A percentile compares a stretch with the other conserved stretches of the same genome.
phyloP scores from a whole-genome alignment of 2,113 vertebrate genomes.

The Rhipidura dahli region DNA sequence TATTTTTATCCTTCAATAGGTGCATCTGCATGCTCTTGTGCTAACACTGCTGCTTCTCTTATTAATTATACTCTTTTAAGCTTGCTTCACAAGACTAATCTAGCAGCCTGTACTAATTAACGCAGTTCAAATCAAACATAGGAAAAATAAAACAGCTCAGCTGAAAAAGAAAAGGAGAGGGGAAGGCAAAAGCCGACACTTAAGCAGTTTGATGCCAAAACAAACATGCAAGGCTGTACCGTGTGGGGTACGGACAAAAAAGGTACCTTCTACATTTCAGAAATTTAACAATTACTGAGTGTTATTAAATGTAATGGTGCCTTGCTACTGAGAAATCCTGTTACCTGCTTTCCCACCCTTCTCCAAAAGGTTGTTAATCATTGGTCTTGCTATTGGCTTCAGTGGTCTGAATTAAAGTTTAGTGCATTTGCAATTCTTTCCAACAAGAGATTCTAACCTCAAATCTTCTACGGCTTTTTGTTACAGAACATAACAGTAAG shows the following conservation, averaged over 20 bases:
- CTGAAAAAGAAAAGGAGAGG: neutral
- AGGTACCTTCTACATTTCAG: neutral
- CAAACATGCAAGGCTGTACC: neutral
- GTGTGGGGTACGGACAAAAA: neutral
- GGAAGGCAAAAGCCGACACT: neutral
- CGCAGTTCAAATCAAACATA: slow-evolving; percentile 39
- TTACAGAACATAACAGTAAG: neutral
- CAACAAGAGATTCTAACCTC: neutral
- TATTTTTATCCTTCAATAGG: slow-evolving; percentile 71
- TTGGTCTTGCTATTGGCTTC: neutral
- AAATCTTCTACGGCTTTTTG: neutral
- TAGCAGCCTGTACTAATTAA: slow-evolving; percentile 58
- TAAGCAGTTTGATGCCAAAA: neutral
- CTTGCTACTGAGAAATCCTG: neutral
- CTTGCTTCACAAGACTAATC: slow-evolving; percentile 56
- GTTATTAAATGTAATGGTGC: neutral
- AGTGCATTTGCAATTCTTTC: neutral
- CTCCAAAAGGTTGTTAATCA: neutral
- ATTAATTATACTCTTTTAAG: slow-evolving; percentile 64
- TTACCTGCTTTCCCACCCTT: neutral
- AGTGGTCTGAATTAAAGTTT: neutral
- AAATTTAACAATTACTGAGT: neutral
- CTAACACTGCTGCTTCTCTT: slow-evolving; percentile 32
- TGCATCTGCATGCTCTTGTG: slow-evolving; percentile 62
- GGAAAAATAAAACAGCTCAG: neutral